Conservation (phyloP, 2,888 invertebrate genomes). For the Cetonia aurata region DNA sequence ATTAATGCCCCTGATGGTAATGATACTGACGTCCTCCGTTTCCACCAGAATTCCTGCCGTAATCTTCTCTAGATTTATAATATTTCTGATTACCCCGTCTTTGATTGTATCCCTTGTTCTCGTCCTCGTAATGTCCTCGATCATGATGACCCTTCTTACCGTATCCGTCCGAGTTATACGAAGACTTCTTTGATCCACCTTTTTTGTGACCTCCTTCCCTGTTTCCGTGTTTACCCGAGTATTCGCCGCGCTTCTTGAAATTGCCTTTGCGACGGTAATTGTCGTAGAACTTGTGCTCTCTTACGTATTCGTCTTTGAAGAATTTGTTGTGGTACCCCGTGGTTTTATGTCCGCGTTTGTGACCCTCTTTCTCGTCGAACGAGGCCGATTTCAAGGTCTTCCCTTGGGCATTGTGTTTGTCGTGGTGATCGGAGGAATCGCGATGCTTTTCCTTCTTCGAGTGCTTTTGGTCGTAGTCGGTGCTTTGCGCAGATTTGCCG, state of each 20-base stretch:
- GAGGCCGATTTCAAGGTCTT: slow-evolving; percentile 77
- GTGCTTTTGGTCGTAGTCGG: slow-evolving; percentile 67
- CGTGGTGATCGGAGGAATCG: slow-evolving; percentile 76
- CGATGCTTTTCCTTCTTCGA: slow-evolving; percentile 74
- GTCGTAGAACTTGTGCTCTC: slow-evolving; percentile 84
- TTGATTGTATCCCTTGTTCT: slow-evolving; percentile 75
- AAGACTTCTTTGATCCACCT: slow-evolving; percentile 69
- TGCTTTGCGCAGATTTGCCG: not conserved
- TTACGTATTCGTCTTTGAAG: slow-evolving; percentile 83
- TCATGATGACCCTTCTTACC: slow-evolving; percentile 76
- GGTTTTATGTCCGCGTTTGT: slow-evolving; percentile 82
- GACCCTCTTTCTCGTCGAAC: slow-evolving; percentile 81
- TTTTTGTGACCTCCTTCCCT: slow-evolving; percentile 77
- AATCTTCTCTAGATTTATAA: slow-evolving; percentile 1
- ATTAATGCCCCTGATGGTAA: too few relatives aligned
- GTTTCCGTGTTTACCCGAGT: slow-evolving; percentile 74
- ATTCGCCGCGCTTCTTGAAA: slow-evolving; percentile 77
- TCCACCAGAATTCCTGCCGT: not conserved
- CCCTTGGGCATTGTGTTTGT: slow-evolving; percentile 68
- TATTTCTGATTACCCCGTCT: slow-evolving; percentile 66
- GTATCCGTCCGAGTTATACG: slow-evolving; percentile 65
- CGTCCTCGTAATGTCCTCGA: slow-evolving; percentile 76
- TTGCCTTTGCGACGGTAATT: slow-evolving; percentile 80
- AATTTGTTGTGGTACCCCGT: slow-evolving; percentile 85
- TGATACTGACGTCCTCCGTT: not conserved